Evolutionary conservation across 1,140 invertebrate genomes (phyloP), one percentile per base, ranked within the genome.

Genomic region (Phortica variegata): DNA sequence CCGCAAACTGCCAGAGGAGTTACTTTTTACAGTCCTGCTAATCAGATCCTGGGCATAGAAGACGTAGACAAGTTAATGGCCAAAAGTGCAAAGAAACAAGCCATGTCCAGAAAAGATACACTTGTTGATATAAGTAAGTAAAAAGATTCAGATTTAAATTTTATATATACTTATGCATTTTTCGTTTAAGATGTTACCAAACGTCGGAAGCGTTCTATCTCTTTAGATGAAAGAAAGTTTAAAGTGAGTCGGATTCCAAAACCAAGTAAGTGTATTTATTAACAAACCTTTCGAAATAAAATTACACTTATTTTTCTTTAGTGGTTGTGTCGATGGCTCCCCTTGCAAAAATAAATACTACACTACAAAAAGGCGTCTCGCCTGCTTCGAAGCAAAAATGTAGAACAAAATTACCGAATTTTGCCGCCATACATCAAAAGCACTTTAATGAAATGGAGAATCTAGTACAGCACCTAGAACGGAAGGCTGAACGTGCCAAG

Each of bases 371-470:
- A 4, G 34, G 37, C 8, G 31, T 42, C 1, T 58, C 58, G 23
- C 46, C 56, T 7, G 54, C n/a, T n/a, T n/a, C n/a, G 31, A 58
- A 70, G 8, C 16, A 39, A 4, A 65, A 58, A 17, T 15, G 43
- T 6, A 75, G 68, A 61, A 79, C 66, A 31, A 84, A 81, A 60
- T 69, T 81, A 50, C 85, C 85, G 9, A 83, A 86, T 73, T 87
- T 87, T 54, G 77, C 80, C 3, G 79, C 80, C 5, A 79, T 87
- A 31, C 85, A 87, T 56, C 76, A 84, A 53, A 81, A 79, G 56
- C 79, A 81, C 37, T 85, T 85, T 54, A 77, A 76, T 3, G 79
- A 80, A 58, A 84, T 85, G 81, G 84, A 86, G 66, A 85, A 83
- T 29, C 50, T 86, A 10, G 76, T 81, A 18, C 82, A 86, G 61